A percentile compares a stretch with the other conserved stretches of the same genome.
Evolutionary conservation across 2,113 vertebrate genomes (phyloP).

Genomic region (Patagioenas fasciata): DNA sequence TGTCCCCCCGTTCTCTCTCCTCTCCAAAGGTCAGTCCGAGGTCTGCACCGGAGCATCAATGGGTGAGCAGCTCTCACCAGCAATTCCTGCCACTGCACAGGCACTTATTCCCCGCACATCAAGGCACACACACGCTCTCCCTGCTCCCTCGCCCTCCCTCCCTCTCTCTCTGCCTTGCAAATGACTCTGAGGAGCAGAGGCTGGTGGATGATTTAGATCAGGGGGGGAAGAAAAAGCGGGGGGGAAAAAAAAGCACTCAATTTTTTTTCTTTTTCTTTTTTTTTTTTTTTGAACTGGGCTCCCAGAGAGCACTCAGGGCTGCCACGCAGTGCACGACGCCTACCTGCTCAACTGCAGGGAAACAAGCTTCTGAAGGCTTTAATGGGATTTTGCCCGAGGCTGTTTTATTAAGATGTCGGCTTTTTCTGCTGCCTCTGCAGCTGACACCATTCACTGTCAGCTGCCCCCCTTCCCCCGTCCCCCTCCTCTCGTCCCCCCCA

Average conservation of each 20-base stretch:
- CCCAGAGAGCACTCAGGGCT: slow-evolving; percentile 86
- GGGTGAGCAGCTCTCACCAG: slow-evolving; percentile 54
- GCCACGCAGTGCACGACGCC: slow-evolving; percentile 78
- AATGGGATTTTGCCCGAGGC: slow-evolving; percentile 99
- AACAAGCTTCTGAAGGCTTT: slow-evolving; percentile 99
- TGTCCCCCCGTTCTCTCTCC: slow-evolving; percentile 45
- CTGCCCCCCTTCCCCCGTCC: slow-evolving; percentile 76
- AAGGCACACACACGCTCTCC: slow-evolving; percentile 49
- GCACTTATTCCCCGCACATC: slow-evolving; percentile 64
- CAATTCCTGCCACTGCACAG: slow-evolving; percentile 38
- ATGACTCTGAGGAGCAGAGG: slow-evolving; percentile 82
- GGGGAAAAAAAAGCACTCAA: slow-evolving; percentile 54
- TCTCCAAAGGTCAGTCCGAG: slow-evolving; percentile 73
- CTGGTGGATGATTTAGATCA: slow-evolving; percentile 75
- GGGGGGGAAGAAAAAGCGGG: neutral
- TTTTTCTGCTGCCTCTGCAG: slow-evolving; percentile 99
- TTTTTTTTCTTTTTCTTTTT: slow-evolving; percentile 35
- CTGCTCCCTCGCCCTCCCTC: slow-evolving; percentile 46
- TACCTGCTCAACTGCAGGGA: slow-evolving; percentile 99
- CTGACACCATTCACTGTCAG: slow-evolving; percentile 96
- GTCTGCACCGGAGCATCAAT: slow-evolving; percentile 70
- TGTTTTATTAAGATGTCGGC: slow-evolving; percentile 99
- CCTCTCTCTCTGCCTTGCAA: slow-evolving; percentile 79
- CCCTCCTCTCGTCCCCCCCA: slow-evolving; percentile 66
- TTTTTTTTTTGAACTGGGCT: slow-evolving; percentile 82